phyloP scores from a whole-genome alignment of 2,797 vertebrate species.

The Aeoliscus strigatus region DNA sequence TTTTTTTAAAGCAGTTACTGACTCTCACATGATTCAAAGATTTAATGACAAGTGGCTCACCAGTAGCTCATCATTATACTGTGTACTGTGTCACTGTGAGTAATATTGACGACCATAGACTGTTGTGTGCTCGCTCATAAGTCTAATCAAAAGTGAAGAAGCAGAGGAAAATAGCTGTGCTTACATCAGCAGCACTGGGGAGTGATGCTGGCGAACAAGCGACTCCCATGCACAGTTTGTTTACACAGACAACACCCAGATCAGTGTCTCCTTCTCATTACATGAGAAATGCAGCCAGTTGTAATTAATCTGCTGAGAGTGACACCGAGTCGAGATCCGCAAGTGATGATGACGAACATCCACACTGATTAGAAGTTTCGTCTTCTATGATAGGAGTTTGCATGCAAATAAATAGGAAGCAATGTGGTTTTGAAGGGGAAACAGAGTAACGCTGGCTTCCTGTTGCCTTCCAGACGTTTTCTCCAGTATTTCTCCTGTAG shows the following conservation, averaged over 20 bases:
- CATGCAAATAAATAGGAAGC: too few relatives aligned
- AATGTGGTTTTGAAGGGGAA: too few relatives aligned
- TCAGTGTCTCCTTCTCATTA: conserved; percentile 61
- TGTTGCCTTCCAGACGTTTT: too few relatives aligned
- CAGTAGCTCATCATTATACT: too few relatives aligned
- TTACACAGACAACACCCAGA: conserved; percentile 66
- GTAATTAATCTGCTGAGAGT: conserved; percentile 49
- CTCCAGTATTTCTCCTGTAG: too few relatives aligned
- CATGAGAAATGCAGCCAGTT: conserved; percentile 65
- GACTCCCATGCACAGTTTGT: conserved; percentile 60
- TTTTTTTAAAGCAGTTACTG: conserved; percentile 18
- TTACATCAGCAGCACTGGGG: conserved; percentile 57
- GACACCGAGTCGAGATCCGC: conserved; percentile 39
- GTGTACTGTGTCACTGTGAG: conserved; percentile 23
- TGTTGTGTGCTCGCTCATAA: conserved; percentile 39
- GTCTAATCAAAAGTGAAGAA: conserved; percentile 38
- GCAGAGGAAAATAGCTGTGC: conserved; percentile 46
- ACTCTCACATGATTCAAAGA: conserved; percentile 20
- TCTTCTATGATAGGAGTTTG: too few relatives aligned
- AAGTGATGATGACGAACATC: conserved; percentile 11
- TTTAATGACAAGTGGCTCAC: conserved; percentile 9
- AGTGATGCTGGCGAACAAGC: conserved; percentile 54
- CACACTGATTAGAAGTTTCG: too few relatives aligned
- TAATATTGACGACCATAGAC: conserved; percentile 40
- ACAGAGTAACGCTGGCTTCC: too few relatives aligned